phyloP scores from a whole-genome alignment of 2,113 vertebrate genomes.

The Pseudolaguvia tuberculata region DNA sequence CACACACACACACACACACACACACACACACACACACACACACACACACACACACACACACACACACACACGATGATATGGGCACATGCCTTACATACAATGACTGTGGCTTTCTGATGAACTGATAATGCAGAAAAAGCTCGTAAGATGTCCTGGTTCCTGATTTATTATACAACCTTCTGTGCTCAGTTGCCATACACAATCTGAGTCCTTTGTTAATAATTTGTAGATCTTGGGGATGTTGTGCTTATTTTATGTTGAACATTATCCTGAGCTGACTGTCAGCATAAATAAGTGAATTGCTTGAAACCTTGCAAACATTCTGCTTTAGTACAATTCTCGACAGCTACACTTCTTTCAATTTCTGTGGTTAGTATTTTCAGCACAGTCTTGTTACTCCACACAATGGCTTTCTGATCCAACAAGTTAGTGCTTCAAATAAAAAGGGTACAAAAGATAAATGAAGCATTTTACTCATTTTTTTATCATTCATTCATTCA shows the following conservation, averaged over 20 bases:
- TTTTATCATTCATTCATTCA: too few species aligned
- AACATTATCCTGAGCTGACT: conserved; percentile 32
- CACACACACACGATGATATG: conserved; percentile 6
- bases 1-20: too few species aligned
- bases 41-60: too few species aligned
- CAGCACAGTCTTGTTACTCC: neutral
- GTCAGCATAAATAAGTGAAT: conserved; percentile 14
- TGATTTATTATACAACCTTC: conserved; percentile 4
- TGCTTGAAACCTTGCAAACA: neutral
- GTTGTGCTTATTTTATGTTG: conserved; percentile 25
- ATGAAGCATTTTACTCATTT: neutral
- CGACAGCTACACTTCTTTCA: neutral
- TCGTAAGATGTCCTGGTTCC: conserved; percentile 14
- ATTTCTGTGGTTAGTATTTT: neutral
- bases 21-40: neutral
- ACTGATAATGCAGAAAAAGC: conserved; percentile 2
- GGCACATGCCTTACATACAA: conserved; percentile 12
- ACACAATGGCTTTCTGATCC: neutral
- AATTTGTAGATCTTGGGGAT: conserved; percentile 15
- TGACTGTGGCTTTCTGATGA: conserved; percentile 23
- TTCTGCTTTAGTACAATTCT: neutral
- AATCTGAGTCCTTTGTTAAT: conserved; percentile 24
- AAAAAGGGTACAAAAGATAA: neutral
- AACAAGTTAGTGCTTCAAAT: too few species aligned
- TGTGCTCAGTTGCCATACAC: conserved; percentile 14